Percentiles rank a stretch among this genome's conserved stretches.
phyloP scores from a whole-genome alignment of 2,888 invertebrate species.

The Sinhomidia bicolor region DNA sequence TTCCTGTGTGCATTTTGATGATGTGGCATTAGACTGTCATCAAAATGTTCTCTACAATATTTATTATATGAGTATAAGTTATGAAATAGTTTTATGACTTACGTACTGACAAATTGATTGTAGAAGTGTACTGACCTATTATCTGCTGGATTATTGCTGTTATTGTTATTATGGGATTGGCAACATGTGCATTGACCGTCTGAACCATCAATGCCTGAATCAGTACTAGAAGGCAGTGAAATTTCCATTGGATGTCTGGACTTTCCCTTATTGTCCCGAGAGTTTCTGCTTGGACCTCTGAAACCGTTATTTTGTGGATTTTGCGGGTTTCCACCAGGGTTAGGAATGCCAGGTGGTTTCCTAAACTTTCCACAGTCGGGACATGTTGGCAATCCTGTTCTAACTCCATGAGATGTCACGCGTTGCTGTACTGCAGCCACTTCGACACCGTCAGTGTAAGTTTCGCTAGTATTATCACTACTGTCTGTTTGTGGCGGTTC shows the following conservation, averaged over 20 bases:
- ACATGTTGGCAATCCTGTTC: slow-evolving; percentile 76
- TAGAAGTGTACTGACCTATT: slow-evolving; percentile 58
- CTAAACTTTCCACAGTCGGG: slow-evolving; percentile 79
- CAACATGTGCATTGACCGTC: slow-evolving; percentile 80
- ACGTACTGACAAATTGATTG: slow-evolving; percentile 38
- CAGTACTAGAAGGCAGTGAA: slow-evolving; percentile 79
- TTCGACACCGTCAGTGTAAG: slow-evolving; percentile 79
- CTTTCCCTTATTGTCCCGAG: slow-evolving; percentile 55
- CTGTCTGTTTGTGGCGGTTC: slow-evolving; percentile 76
- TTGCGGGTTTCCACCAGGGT: slow-evolving; percentile 58
- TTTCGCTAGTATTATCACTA: slow-evolving; percentile 81
- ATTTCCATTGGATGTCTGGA: slow-evolving; percentile 73
- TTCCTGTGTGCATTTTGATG: slow-evolving; percentile 71
- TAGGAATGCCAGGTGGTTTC: slow-evolving; percentile 74
- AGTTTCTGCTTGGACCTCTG: slow-evolving; percentile 51
- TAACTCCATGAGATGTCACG: slow-evolving; percentile 56
- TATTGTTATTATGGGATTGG: slow-evolving; percentile 76
- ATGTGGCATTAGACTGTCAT: slow-evolving; percentile 79
- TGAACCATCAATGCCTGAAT: slow-evolving; percentile 79
- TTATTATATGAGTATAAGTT: neutral
- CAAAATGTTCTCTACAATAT: slow-evolving; percentile 76
- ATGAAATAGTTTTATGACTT: slow-evolving; percentile 4
- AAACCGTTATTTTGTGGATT: slow-evolving; percentile 66
- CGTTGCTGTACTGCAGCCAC: slow-evolving; percentile 71
- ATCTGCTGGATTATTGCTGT: slow-evolving; percentile 61